A percentile compares a stretch with the other conserved stretches of the same genome.
These are phyloP conservation scores for Psylliodes chrysocephalus DNA, from an alignment of 2,888 invertebrate genomes.

Conservation along the genomic window DNA sequence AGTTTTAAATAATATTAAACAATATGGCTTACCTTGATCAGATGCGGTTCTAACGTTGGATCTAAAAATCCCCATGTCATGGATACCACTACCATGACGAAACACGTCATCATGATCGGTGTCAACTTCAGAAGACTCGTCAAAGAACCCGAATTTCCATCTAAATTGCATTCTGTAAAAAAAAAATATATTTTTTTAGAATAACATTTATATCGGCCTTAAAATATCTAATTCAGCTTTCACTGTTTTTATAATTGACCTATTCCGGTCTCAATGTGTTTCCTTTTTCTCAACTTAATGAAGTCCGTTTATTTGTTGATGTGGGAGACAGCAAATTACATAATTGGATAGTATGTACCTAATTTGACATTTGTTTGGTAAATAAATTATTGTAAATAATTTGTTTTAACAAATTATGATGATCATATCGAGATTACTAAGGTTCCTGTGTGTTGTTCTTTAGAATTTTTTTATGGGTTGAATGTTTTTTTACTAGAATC, in stretches of 20 bases:
- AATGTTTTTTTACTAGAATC: too few relatives aligned
- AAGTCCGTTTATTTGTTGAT: slow-evolving; percentile 4
- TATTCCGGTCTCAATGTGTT: slow-evolving; percentile 9
- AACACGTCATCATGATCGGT: slow-evolving; percentile 74
- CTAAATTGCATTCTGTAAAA: slow-evolving; percentile 59
- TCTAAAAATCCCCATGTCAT: slow-evolving; percentile 81
- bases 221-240: background rate
- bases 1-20: too few relatives aligned
- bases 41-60: slow-evolving; percentile 79
- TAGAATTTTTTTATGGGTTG: too few relatives aligned
- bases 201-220: background rate
- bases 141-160: slow-evolving; percentile 69
- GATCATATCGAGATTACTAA: too few relatives aligned
- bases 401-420: background rate
- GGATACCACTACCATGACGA: slow-evolving; percentile 76
- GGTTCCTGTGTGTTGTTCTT: too few relatives aligned
- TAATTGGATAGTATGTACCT: slow-evolving; percentile 8
- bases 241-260: slow-evolving; percentile 10
- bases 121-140: slow-evolving; percentile 73
- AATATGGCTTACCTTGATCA: slow-evolving; percentile 69
- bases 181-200: background rate
- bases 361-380: slow-evolving; percentile 15
- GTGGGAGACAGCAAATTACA: slow-evolving; percentile 13
- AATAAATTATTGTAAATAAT: slow-evolving; percentile 11
- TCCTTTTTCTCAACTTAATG: slow-evolving; percentile 7